phyloP scores from a whole-genome alignment of 1,140 invertebrate genomes.

The Temnothorax curvispinosus region DNA sequence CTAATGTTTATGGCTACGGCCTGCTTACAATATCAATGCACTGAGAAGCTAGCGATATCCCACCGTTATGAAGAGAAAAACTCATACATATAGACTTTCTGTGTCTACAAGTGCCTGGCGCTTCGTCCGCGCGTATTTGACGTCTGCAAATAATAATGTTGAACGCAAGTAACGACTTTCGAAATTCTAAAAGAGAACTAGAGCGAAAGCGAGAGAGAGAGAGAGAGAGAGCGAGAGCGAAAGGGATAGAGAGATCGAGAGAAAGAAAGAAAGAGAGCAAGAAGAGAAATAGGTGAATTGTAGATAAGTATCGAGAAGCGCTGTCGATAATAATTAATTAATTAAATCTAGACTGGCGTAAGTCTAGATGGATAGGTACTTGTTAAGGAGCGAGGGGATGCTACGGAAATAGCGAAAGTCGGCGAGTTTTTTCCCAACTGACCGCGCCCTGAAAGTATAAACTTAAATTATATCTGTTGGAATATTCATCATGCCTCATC shows the following conservation, averaged over 20 bases:
- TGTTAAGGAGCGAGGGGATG: conserved; percentile 67
- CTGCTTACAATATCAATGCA: neutral
- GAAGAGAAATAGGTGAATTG: conserved; percentile 7
- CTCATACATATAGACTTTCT: conserved; percentile 46
- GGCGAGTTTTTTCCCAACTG: conserved; percentile 47
- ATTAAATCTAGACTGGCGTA: conserved; percentile 59
- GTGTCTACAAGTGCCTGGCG: conserved; percentile 72
- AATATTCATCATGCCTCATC: conserved; percentile 70
- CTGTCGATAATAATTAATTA: conserved; percentile 72
- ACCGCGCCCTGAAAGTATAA: conserved; percentile 76
- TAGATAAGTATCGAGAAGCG: conserved; percentile 42
- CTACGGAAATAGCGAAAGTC: conserved; percentile 56
- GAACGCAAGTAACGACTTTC: conserved; percentile 48
- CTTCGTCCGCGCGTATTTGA: conserved; percentile 67
- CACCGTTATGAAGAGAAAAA: conserved; percentile 32
- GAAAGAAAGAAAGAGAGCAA: neutral
- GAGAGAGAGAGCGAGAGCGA: neutral
- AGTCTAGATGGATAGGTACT: conserved; percentile 59
- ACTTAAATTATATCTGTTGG: conserved; percentile 75
- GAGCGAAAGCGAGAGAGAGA: neutral
- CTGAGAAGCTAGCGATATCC: conserved; percentile 16
- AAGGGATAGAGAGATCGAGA: neutral
- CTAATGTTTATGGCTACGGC: conserved; percentile 4
- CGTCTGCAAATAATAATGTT: conserved; percentile 66
- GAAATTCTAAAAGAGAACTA: conserved; percentile 65